phyloP scores from a whole-genome alignment of 2,113 vertebrate species.

The Gopherus flavomarginatus region DNA sequence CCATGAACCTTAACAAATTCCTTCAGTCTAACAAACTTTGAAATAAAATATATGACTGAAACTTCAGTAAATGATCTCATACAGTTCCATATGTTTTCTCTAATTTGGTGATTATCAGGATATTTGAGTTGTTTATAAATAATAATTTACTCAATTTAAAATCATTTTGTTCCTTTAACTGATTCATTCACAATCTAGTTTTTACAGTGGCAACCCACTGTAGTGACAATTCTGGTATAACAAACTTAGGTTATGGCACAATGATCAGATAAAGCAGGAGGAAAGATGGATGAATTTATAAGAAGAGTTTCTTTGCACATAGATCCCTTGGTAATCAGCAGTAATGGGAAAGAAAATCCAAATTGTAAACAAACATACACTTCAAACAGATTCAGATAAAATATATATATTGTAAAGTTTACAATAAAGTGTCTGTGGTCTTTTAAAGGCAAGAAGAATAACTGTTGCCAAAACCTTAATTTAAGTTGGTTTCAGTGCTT shows the following conservation, averaged over 20 bases:
- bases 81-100: conserved; percentile 20
- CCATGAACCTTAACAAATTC: neutral
- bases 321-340: conserved; percentile 35
- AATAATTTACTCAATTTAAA: neutral
- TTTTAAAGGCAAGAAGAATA: neutral
- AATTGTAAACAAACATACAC: neutral
- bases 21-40: neutral
- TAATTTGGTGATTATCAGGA: conserved; percentile 51
- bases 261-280: conserved; percentile 25
- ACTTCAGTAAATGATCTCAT: conserved; percentile 57
- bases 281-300: conserved; percentile 34
- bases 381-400: conserved; percentile 39
- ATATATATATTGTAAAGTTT: conserved; percentile 11
- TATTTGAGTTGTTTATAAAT: conserved; percentile 39
- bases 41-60: conserved; percentile 31
- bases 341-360: conserved; percentile 35
- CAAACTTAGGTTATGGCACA: conserved; percentile 28
- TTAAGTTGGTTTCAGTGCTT: neutral
- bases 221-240: neutral
- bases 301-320: conserved; percentile 17
- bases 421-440: neutral
- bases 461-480: conserved; percentile 25
- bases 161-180: conserved; percentile 41
- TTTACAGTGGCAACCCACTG: conserved; percentile 41
- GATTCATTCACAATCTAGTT: conserved; percentile 37